phyloP scores from a whole-genome alignment of 2,888 invertebrate species.

The Acanthosepion esculentum region DNA sequence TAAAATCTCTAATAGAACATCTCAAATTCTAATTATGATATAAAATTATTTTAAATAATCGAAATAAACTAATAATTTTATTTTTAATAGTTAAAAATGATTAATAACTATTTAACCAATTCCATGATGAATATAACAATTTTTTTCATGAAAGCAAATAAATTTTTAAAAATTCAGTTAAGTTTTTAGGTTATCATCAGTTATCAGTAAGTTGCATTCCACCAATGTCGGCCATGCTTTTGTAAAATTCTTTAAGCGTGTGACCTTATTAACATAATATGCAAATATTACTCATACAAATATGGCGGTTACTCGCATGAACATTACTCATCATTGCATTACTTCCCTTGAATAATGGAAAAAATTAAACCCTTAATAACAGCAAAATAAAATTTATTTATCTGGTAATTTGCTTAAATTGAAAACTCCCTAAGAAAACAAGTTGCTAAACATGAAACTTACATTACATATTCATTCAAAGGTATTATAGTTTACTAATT shows the following conservation, averaged over 20 bases:
- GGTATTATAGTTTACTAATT: neutral
- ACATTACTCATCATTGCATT: neutral
- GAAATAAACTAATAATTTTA: no score
- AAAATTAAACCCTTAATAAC: no score
- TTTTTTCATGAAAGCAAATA: no score
- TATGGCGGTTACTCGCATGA: neutral
- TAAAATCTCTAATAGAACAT: neutral
- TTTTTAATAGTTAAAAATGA: no score
- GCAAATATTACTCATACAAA: neutral
- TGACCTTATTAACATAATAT: constrained; percentile 33
- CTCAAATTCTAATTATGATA: neutral
- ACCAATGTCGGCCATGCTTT: neutral
- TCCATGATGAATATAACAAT: no score
- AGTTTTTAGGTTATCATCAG: neutral
- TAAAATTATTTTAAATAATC: neutral
- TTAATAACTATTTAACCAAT: no score
- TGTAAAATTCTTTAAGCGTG: neutral
- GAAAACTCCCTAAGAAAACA: neutral
- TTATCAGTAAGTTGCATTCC: neutral
- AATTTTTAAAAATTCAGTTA: no score
- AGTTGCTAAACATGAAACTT: neutral
- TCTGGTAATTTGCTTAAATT: neutral
- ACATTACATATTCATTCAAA: neutral
- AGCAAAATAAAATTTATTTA: neutral
- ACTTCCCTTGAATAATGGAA: neutral